Conservation (phyloP, 1,140 invertebrate genomes). For the Heliothis virescens region DNA sequence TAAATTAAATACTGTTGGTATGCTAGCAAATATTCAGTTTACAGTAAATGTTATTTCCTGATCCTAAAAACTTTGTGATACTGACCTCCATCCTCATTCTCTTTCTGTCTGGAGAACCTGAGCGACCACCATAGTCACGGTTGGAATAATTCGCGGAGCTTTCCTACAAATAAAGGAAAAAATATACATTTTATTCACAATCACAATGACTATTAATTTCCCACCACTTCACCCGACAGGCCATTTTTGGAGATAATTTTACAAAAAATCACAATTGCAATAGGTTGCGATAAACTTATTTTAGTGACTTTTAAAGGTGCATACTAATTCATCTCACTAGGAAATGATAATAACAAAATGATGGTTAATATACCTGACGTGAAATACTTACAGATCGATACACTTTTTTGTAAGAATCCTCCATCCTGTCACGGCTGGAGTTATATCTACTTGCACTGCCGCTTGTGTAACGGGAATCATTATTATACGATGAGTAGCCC, state of each 20-base stretch:
- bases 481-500: conserved; percentile 73
- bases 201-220: no score
- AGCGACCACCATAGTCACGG: conserved; percentile 80
- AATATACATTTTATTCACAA: not conserved
- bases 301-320: no score
- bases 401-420: conserved; percentile 83
- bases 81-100: conserved; percentile 85
- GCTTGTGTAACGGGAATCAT: conserved; percentile 77
- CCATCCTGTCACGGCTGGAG: conserved; percentile 79
- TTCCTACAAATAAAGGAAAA: conserved; percentile 66
- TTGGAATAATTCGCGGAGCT: conserved; percentile 75
- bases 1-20: not conserved
- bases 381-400: conserved; percentile 82
- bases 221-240: no score
- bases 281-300: no score
- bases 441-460: conserved; percentile 76
- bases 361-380: no score
- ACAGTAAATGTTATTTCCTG: not conserved
- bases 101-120: conserved; percentile 84
- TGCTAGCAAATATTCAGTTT: no score
- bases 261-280: no score
- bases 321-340: no score
- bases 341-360: no score
- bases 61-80: conserved; percentile 43
- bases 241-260: no score